phyloP scores from a whole-genome alignment of 1,140 invertebrate species.

The Berghia stephanieae region DNA sequence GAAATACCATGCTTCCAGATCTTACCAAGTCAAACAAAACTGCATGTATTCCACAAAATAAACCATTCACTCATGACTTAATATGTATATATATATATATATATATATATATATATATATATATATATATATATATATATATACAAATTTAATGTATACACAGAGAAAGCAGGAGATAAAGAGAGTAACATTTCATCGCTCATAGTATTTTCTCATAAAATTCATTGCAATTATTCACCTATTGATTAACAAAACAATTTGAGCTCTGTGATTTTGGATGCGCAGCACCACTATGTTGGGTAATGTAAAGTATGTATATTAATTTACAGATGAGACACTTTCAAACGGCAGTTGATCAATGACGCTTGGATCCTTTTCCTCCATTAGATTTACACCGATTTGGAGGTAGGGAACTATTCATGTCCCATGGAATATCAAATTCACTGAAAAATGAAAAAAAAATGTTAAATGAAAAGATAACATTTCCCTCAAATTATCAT shows the following conservation, averaged over 20 bases:
- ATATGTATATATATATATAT: constrained; percentile 16
- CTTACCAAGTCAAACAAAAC: constrained; percentile 4
- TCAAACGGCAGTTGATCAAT: background rate
- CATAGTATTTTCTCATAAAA: background rate
- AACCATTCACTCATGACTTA: background rate
- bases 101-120: constrained; percentile 25
- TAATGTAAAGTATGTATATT: background rate
- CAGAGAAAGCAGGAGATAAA: background rate
- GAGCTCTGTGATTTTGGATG: background rate
- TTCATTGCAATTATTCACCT: background rate
- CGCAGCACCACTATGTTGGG: background rate
- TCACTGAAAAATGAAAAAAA: constrained; percentile 17
- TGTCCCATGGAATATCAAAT: constrained; percentile 33
- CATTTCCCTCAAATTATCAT: too few species aligned
- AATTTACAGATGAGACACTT: background rate
- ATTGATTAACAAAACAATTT: background rate
- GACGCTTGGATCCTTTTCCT: background rate
- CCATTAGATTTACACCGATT: background rate
- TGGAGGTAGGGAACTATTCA: background rate
- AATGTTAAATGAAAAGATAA: too few species aligned
- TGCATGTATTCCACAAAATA: background rate
- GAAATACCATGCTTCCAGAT: too few species aligned
- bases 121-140: constrained; percentile 27
- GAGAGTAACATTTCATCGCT: background rate
- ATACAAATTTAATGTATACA: constrained; percentile 21